These are phyloP conservation scores for Hirtodrosophila cameraria DNA, from an alignment of 2,888 invertebrate species.

Conservation along the genomic window DNA sequence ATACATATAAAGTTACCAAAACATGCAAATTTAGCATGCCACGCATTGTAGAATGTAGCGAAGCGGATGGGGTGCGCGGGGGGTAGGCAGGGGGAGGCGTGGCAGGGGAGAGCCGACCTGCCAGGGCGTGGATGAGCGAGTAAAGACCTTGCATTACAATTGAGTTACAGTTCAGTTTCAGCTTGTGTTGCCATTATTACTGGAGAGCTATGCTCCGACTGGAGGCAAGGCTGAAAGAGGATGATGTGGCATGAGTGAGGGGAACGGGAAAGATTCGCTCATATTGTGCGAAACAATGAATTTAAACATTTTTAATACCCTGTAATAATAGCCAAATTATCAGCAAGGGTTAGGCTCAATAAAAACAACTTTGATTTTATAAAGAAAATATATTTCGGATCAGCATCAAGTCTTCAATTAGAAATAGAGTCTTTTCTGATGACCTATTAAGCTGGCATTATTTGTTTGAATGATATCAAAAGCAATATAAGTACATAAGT, in stretches of 20 bases:
- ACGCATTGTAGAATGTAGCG: not conserved
- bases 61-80: not conserved
- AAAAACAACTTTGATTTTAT: too few species aligned
- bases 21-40: slow-evolving; percentile 53
- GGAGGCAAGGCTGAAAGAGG: not conserved
- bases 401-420: too few species aligned
- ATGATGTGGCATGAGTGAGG: not conserved
- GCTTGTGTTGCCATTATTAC: slow-evolving; percentile 53
- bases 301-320: slow-evolving; percentile 54
- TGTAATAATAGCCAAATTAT: too few species aligned
- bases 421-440: too few species aligned
- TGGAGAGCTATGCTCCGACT: slow-evolving; percentile 1
- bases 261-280: slow-evolving; percentile 26
- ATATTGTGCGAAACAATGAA: slow-evolving; percentile 77
- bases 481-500: too few species aligned
- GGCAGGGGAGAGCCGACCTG: not conserved
- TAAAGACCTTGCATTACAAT: slow-evolving; percentile 74
- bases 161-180: slow-evolving; percentile 72
- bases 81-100: not conserved
- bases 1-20: slow-evolving; percentile 69
- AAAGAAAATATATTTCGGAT: too few species aligned
- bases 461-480: too few species aligned
- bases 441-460: too few species aligned
- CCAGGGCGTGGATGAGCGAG: slow-evolving; percentile 46
- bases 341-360: too few species aligned